Evolutionary conservation across 2,888 invertebrate genomes (phyloP), one percentile per base, ranked within the genome.

Genomic region (Flabesymbios commensalis): DNA sequence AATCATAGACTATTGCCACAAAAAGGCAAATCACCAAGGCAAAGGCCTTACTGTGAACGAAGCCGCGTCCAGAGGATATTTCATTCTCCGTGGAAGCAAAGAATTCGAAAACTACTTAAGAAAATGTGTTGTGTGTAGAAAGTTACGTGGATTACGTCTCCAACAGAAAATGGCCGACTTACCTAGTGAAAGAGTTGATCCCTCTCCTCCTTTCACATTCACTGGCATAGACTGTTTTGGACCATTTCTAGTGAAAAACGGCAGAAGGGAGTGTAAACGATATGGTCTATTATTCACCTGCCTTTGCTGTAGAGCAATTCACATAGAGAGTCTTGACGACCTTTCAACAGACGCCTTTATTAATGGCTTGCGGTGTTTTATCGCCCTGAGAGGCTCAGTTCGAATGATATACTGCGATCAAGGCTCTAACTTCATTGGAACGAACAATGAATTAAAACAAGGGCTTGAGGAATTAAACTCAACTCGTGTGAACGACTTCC

Each of bases 191-290:
- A 59, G 83, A 57, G 68, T 79, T 4, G 24, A 24, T 22, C 48
- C 55, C 24, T 49, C 48, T 7, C 56, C 56, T 10, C 61, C 61
- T 19, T 83, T 82, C 63, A 48, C 67, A 1, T 62, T 73, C 45
- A 57, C 65, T 22, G 80, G 78, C 10, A 48, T 81, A 0, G 81
- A 82, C 47, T 78, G 70, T 19, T 75, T 72, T 31, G 78, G 80
- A 5, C 79, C 78, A 0, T 70, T 72, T n/a, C 61, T 65, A 22
- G 55, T 78, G 0, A 63, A 67, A 29, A 72, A 74, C n/a, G 72
- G 71, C 7, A 56, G 72, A 29, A 74, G 72, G 32, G 66, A 65
- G 17, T 49, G 69, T 2, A 78, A 80, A 43, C 22, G 68, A 7
- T 78, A 73, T 24, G 69, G 77, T 7, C 74, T 67, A 4, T 56